Evolutionary conservation across 1,140 invertebrate genomes (phyloP), one percentile per base, ranked within the genome.

Genomic region (Brachionus rotundiformis): DNA sequence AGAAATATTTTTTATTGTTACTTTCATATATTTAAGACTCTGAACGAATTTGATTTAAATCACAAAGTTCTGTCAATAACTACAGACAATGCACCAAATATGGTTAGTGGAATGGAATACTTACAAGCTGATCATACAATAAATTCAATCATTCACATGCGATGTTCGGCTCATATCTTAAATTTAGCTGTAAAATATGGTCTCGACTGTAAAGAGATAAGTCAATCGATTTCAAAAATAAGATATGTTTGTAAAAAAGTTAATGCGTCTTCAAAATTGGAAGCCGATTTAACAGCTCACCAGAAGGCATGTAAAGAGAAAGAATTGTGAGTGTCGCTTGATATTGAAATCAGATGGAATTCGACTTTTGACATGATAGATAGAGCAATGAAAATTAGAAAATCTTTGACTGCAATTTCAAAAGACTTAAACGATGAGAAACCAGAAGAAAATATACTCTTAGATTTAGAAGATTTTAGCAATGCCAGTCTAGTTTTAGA

Each of bases 171-270:
- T 63, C 59, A 63, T 63, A 63, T 63, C 27, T 31, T 63, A 63
- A 63, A 63, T 63, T 27, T 63, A 27, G 23, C 59, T 31, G 23
- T 63, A 27, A 25, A 63, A 63, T 63, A 27, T 27, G 59, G 59
- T 29, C 59, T 63, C 59, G 27, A 31, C 23, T 63, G 59, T 63
- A 63, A 63, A 27, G 59, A 63, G 27, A 63, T 63, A 13, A 63
- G 27, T 63, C 23, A 63, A 31, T 63, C 59, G 59, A 63, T 63
- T 63, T 63, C 59, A 49, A 63, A 63, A 63, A 63, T 31, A 25
- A 63, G 59, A 63, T 63, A 27, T 63, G 27, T 63, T 63, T 63
- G 59, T 63, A 63, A 63, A 63, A 63, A 63, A 29, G 27, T 63
- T 31, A 63, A 63, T 63, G 23, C 59, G 11, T 63, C 59, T 25